Evolutionary conservation across 2,888 invertebrate genomes (phyloP).

Genomic region (Strigamia crassipes): DNA sequence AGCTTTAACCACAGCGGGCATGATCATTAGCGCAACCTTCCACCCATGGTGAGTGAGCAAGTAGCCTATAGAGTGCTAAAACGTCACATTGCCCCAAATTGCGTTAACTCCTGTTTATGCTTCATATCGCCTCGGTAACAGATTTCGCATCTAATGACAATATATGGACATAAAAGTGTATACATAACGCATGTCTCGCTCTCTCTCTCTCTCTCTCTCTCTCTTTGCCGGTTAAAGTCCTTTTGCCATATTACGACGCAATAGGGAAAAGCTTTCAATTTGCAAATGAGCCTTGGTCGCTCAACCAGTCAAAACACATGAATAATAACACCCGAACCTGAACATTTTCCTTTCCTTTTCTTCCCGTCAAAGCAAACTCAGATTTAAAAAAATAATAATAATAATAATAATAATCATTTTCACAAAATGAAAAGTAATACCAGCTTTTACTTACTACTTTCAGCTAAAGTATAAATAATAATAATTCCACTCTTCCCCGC

Average conservation of each 20-base stretch:
- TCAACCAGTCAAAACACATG: constrained; percentile 38
- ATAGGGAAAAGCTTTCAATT: constrained; percentile 44
- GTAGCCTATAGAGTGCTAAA: constrained; percentile 42
- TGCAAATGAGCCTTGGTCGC: constrained; percentile 42
- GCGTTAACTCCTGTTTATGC: constrained; percentile 47
- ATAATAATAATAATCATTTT: not conserved
- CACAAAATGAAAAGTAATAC: constrained; percentile 4
- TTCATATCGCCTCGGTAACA: constrained; percentile 47
- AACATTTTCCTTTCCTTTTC: not conserved
- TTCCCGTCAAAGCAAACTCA: too few relatives aligned
- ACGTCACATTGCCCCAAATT: constrained; percentile 47
- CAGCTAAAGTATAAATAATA: too few relatives aligned
- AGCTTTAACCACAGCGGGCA: constrained; percentile 40
- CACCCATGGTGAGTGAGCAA: constrained; percentile 28
- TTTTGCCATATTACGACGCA: constrained; percentile 31
- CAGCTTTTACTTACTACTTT: too few relatives aligned
- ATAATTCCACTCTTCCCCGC: too few relatives aligned
- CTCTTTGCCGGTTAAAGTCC: constrained; percentile 4
- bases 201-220: not conserved
- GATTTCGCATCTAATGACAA: constrained; percentile 46
- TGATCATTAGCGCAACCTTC: constrained; percentile 34
- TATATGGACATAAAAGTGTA: constrained; percentile 40
- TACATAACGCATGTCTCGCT: constrained; percentile 33
- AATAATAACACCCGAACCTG: constrained; percentile 15
- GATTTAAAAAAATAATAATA: not conserved